Evolutionary conservation across 1,140 invertebrate genomes (phyloP).

Genomic region (Paraescarpia echinospica): DNA sequence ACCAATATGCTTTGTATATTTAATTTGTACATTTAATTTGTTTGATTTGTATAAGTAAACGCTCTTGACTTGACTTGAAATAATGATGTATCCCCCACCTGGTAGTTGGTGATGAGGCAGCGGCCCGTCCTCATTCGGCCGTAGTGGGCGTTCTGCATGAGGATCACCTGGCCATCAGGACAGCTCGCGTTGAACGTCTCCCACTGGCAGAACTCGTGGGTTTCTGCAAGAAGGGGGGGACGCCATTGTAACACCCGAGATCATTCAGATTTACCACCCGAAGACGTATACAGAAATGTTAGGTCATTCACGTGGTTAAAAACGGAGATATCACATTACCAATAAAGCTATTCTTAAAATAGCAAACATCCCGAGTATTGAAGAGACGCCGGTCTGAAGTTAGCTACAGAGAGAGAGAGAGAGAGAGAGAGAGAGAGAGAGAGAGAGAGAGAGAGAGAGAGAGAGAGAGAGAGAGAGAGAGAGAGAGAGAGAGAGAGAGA

Average conservation of each 20-base stretch:
- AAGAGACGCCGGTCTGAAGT: too few relatives aligned
- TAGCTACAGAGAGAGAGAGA: conserved; percentile 14
- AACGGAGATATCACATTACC: too few relatives aligned
- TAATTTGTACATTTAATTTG: too few relatives aligned
- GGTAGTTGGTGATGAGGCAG: conserved; percentile 23
- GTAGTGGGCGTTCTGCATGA: conserved; percentile 28
- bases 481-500: neutral
- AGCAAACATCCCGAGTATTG: too few relatives aligned
- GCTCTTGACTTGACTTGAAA: too few relatives aligned
- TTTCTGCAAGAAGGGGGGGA: conserved; percentile 3
- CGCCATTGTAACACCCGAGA: neutral
- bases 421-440: neutral
- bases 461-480: conserved; percentile 4
- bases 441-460: conserved; percentile 10
- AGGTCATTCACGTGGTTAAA: too few relatives aligned
- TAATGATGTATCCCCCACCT: neutral
- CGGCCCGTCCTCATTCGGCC: conserved; percentile 30
- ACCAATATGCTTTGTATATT: too few relatives aligned
- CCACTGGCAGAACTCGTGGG: conserved; percentile 26
- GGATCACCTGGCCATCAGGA: conserved; percentile 17
- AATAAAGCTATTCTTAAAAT: too few relatives aligned
- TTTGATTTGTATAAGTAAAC: too few relatives aligned
- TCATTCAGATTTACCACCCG: too few relatives aligned
- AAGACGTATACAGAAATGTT: too few relatives aligned
- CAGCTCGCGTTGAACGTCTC: conserved; percentile 30